Base-by-base conservation (phyloP, 1,140 invertebrate species). In the Sinonovacula constricta region DNA sequence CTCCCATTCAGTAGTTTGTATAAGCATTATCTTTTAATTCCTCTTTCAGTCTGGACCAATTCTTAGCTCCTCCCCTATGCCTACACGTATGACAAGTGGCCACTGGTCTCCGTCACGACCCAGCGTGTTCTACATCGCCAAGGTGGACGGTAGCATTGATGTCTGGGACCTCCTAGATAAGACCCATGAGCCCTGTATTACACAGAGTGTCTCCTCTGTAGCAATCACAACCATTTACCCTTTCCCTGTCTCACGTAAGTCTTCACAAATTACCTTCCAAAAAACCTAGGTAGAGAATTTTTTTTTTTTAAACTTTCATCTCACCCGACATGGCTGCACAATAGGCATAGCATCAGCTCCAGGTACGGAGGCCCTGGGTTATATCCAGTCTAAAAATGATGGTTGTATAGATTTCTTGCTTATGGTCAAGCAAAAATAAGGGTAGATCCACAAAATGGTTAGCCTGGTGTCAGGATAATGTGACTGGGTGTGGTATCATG, bases 101-200 rank as follows among this genome's bases (percentile, higher is more conserved):
- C 79, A 84, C 67, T 92, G 91, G 91, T 92, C 91, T n/a, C 88
- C 88, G 15, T 89, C 90, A 7, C 78, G 91, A 45, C 90, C 91
- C 28, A 86, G 87, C 10, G 91, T 93, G 18, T 92, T 93, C 83
- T 92, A 88, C 83, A 87, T 92, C 45, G 86, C 90, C 26, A 91
- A 90, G 59, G 68, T 86, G 14, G 92, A 93, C 83, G 92, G 92
- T 12, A 89, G 83, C 49, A 83, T 93, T 12, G 91, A 92, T 79
- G 88, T 92, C 18, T 93, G 92, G 92, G 92, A 92, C 82, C 79
- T 92, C 7, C 71, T 92, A 30, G 91, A 92, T 66, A 87, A 88
- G 78, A 91, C 91, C 28, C 91, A 92, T 71, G 91, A 91, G 68
- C 90, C 92, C 0, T 89, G 87, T 1, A 70, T 91, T 22, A 88